Conservation (phyloP, 1,140 invertebrate genomes). For the Sinella curviseta region DNA sequence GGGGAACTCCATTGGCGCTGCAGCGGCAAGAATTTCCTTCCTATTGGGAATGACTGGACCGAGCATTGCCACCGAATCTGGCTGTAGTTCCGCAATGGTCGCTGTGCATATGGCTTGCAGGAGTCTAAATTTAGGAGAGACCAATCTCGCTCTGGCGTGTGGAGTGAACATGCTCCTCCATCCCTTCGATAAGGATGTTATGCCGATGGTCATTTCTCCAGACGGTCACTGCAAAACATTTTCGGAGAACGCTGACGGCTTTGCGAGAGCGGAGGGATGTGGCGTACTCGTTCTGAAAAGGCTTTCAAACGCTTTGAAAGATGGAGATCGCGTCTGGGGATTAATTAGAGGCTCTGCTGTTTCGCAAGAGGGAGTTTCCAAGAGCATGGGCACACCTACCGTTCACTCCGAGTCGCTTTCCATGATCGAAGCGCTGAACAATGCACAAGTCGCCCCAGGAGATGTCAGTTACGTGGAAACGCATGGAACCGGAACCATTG, state of each 20-base stretch:
- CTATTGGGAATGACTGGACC: no score
- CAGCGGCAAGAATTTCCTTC: neutral
- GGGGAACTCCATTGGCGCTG: no score
- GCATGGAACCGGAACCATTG: slow-evolving; percentile 31
- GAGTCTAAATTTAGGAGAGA: slow-evolving; percentile 72
- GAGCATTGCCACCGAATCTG: no score
- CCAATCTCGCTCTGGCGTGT: slow-evolving; percentile 82
- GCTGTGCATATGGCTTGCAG: slow-evolving; percentile 79
- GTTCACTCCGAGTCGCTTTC: neutral
- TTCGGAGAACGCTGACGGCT: slow-evolving; percentile 61
- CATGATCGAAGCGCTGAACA: neutral
- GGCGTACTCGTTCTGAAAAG: slow-evolving; percentile 1
- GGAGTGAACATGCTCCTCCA: no score
- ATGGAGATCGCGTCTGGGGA: slow-evolving; percentile 5
- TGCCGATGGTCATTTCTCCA: slow-evolving; percentile 60
- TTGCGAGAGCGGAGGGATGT: slow-evolving; percentile 6
- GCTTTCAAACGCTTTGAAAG: neutral
- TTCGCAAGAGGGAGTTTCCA: no score
- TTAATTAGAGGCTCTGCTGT: no score
- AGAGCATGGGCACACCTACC: slow-evolving; percentile 20
- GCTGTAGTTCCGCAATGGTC: no score
- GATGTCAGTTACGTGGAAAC: neutral
- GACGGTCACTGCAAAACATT: slow-evolving; percentile 89
- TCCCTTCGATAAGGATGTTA: slow-evolving; percentile 80
- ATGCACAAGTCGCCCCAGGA: neutral